Evolutionary conservation across 1,140 invertebrate genomes (phyloP), one percentile per base, ranked within the genome.

Genomic region (Leptinotarsa defecta): DNA sequence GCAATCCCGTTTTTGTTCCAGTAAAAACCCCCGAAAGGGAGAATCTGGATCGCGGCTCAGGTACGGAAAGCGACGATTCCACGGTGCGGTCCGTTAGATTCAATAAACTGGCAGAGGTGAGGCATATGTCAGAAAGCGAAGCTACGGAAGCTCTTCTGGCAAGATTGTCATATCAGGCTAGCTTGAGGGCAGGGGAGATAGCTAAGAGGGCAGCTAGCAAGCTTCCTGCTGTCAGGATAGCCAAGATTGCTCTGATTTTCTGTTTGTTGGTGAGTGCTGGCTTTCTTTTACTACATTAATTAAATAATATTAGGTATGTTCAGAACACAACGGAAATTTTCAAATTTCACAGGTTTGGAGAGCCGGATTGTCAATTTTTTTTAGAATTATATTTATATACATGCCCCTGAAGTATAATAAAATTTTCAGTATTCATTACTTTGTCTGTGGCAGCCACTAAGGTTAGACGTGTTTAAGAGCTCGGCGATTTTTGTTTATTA

Each of bases 21-120:
- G 90, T 96, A 68, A 94, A 94, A 86, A 92, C 90, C 72, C 89
- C 91, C 34, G 92, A 92, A 69, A 86, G 78, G 34, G 83, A 84
- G 78, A 85, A 89, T 64, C 86, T 87, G 48, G 89, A 91, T 76
- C 89, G 89, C 61, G 89, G 90, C 48, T 94, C 93, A 71, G 92
- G 93, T 48, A 94, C 92, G 61, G 95, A 96, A 84, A 94, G 92
- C 80, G 94, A 95, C 86, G 94, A 95, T 82, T 91, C 92, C n/a
- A 91, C 90, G 13, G 87, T 91, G 91, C 73, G 94, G 95, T 43
- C 88, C 92, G 69, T 80, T 22, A 70, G 81, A 80, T 97, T 96
- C 84, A 95, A 91, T 82, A 95, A 94, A 86, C 84, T 96, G 74
- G 94, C 94, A 48, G 95, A 97, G 87, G 93, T 94, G 4, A 87